Conservation (phyloP, 2,797 vertebrate genomes). For the Pelochelys cantorii region DNA sequence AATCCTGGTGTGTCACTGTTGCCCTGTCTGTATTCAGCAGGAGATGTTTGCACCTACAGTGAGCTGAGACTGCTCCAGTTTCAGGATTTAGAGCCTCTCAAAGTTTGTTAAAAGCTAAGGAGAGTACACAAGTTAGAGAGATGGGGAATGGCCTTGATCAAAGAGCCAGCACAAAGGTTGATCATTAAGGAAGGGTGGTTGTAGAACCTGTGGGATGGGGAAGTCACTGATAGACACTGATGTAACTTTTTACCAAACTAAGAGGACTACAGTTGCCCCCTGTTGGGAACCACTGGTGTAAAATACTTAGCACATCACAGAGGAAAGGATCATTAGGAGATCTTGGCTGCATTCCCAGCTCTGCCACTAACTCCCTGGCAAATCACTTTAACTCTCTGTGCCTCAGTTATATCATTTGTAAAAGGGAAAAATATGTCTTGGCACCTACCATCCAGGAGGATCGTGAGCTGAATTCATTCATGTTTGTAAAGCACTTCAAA, state of each 20-base stretch:
- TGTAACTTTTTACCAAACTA: neutral
- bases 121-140: neutral
- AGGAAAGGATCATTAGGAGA: neutral
- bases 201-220: neutral
- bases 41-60: neutral
- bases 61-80: neutral
- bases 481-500: slow-evolving; percentile 12
- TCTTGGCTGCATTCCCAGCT: slow-evolving; percentile 1
- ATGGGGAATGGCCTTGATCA: neutral
- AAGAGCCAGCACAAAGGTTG: neutral
- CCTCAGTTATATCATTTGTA: neutral
- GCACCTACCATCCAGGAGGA: neutral
- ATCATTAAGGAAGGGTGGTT: neutral
- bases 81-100: neutral
- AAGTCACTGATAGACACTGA: neutral
- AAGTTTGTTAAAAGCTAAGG: neutral
- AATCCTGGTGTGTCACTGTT: neutral
- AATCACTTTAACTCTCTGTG: neutral
- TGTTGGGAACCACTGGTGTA: neutral
- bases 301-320: slow-evolving; percentile 4
- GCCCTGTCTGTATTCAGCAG: neutral
- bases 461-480: slow-evolving; percentile 20
- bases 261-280: neutral
- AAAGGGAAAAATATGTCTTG: slow-evolving; percentile 25
- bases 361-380: neutral